Base-by-base conservation (phyloP, 1,140 invertebrate genomes). In the Hormaphis cornu region DNA sequence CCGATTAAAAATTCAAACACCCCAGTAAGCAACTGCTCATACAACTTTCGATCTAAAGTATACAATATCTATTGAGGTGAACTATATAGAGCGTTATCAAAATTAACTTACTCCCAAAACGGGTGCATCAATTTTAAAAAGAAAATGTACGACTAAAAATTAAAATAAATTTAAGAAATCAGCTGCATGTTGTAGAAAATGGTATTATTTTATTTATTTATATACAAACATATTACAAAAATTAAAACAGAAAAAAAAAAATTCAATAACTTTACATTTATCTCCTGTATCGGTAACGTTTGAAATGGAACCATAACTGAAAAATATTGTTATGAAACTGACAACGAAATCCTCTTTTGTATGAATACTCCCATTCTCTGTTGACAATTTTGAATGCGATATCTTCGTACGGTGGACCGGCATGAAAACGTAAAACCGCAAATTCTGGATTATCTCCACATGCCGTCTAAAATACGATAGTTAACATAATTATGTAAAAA, bases 251-350 rank as follows among this genome's bases (percentile, higher is more conserved):
- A 40, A 9, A 33, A 10, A 44, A 26, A 61, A 7, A 18, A 18
- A 37, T 37, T 37, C 14, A 14, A 37, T 37, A 37, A 37, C 14
- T 16, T 48, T 28, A 0, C 5, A 35, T 50, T 84, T 83, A 99
- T 81, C 96, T 84, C 66, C 97, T 82, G 79, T 99, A 99, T 72
- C 97, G 82, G 78, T 98, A 98, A 73, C 95, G 81, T 78, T 98
- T 98, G 79, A 99, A 99, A 76, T 98, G 95, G 80, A 99, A 99
- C 95, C 96, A 99, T 12, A 99, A 81, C 77, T 99, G 97, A 77
- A 99, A 98, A 73, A 99, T 98, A 77, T 98, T 98, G 79, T 99
- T 98, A 76, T 98, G 93, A 81, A 99, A 99, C 78, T 99, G 96
- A 80, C 96, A 98, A 53, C 95, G 83, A 79, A 98, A 99, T 30